Conservation (phyloP, 2,797 vertebrate genomes). For the Chelidonichthys spinosus region DNA sequence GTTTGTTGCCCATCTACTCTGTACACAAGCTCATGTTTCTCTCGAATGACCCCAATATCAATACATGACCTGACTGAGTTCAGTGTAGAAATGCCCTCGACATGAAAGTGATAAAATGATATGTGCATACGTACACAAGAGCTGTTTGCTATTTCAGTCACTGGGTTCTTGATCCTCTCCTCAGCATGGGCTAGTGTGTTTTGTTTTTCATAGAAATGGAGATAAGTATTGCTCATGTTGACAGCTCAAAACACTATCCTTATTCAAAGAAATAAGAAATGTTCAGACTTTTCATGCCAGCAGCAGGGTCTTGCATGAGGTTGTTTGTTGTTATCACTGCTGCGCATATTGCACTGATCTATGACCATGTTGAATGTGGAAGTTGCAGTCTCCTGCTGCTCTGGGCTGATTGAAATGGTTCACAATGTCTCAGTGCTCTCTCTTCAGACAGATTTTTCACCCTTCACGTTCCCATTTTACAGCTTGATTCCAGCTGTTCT, state of each 20-base stretch:
- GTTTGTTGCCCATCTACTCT: constrained; percentile 1
- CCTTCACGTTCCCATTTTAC: constrained; percentile 59
- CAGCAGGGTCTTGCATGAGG: constrained; percentile 42
- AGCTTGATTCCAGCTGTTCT: constrained; percentile 65
- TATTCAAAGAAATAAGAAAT: constrained; percentile 44
- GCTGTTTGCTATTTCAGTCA: constrained; percentile 18
- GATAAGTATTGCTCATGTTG: constrained; percentile 28
- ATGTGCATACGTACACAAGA: constrained; percentile 1
- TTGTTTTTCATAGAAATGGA: constrained; percentile 31
- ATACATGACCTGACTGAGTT: neutral
- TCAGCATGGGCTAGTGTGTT: constrained; percentile 14
- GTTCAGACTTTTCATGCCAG: constrained; percentile 27
- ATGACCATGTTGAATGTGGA: constrained; percentile 55
- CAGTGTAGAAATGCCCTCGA: constrained; percentile 2
- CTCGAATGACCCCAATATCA: constrained; percentile 30
- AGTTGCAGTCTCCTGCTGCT: constrained; percentile 68
- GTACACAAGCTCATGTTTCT: constrained; percentile 12
- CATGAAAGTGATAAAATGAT: constrained; percentile 14
- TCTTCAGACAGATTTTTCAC: constrained; percentile 51
- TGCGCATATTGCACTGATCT: constrained; percentile 72
- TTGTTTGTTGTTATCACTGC: constrained; percentile 69
- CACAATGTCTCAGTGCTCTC: constrained; percentile 56
- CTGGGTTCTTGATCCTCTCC: constrained; percentile 14
- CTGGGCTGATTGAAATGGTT: constrained; percentile 74
- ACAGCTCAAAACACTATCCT: constrained; percentile 34